Evolutionary conservation across 2,113 vertebrate species (phyloP).

Genomic region (Heterotis niloticus): DNA sequence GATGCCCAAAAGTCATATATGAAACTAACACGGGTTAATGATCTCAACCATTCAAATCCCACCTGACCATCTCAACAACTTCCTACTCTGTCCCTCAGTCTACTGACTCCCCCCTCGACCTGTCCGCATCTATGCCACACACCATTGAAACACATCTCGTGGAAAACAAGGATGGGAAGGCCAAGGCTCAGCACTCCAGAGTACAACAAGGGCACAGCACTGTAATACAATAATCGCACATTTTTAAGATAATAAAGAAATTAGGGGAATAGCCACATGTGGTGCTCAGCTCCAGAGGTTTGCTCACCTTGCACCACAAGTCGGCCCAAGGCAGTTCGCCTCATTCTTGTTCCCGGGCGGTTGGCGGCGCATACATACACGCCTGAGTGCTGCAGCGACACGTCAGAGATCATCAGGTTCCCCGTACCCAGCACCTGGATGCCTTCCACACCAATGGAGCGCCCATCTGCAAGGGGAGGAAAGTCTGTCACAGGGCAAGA

Average conservation of each 20-base stretch:
- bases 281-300: background rate
- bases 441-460: constrained; percentile 74
- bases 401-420: constrained; percentile 76
- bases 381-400: constrained; percentile 68
- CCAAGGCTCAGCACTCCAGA: too few relatives aligned
- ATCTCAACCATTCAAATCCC: background rate
- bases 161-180: background rate
- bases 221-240: background rate
- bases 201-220: background rate
- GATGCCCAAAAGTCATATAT: constrained; percentile 21
- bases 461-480: constrained; percentile 56
- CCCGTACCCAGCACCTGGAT: constrained; percentile 73
- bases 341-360: constrained; percentile 65
- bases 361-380: constrained; percentile 75
- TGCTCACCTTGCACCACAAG: constrained; percentile 71
- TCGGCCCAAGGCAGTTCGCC: constrained; percentile 65
- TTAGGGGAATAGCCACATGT: too few relatives aligned
- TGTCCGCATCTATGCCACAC: constrained; percentile 15
- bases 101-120: background rate
- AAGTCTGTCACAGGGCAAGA: background rate
- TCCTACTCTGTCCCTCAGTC: background rate
- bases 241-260: background rate
- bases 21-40: constrained; percentile 35
- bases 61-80: background rate
- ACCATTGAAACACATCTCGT: background rate